A percentile compares a stretch with the other conserved stretches of the same genome.
These are phyloP conservation scores for Eurois occulta DNA, from an alignment of 2,888 invertebrate species.

Conservation along the genomic window DNA sequence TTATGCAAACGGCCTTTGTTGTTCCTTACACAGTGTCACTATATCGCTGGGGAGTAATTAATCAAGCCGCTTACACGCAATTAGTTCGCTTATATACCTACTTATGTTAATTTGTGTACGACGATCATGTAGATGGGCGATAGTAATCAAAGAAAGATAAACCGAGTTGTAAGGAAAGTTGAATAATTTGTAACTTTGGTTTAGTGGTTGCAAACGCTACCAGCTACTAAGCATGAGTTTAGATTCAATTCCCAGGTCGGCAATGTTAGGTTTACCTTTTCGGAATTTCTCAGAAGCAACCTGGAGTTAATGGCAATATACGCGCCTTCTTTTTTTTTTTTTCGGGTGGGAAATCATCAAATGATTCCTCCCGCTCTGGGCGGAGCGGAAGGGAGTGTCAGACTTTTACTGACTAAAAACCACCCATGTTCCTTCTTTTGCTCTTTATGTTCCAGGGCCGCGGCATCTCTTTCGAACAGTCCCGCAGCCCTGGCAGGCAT, in stretches of 20 bases:
- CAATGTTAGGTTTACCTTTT: background rate
- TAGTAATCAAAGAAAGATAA: background rate
- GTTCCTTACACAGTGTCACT: slow-evolving; percentile 3
- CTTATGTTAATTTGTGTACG: slow-evolving; percentile 34
- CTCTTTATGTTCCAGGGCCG: too few relatives aligned
- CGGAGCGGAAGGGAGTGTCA: too few relatives aligned
- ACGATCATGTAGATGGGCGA: background rate
- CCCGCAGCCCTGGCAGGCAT: too few relatives aligned
- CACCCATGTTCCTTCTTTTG: too few relatives aligned
- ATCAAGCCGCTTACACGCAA: slow-evolving; percentile 37
- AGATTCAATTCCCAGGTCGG: background rate
- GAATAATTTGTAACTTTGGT: background rate
- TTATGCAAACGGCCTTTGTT: slow-evolving; percentile 9
- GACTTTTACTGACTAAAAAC: too few relatives aligned
- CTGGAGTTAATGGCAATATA: background rate
- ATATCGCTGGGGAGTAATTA: slow-evolving; percentile 23
- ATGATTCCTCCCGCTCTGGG: too few relatives aligned
- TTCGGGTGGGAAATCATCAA: too few relatives aligned
- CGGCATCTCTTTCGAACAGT: too few relatives aligned
- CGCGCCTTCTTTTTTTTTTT: too few relatives aligned
- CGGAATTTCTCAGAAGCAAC: background rate
- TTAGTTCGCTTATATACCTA: slow-evolving; percentile 30
- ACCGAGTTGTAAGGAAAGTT: background rate
- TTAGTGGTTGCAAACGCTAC: background rate
- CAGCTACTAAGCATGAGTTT: background rate